Percentiles rank a stretch among this genome's conserved stretches.
Conservation (phyloP, 2,113 vertebrate genomes). For the Podocnemis expansa region DNA sequence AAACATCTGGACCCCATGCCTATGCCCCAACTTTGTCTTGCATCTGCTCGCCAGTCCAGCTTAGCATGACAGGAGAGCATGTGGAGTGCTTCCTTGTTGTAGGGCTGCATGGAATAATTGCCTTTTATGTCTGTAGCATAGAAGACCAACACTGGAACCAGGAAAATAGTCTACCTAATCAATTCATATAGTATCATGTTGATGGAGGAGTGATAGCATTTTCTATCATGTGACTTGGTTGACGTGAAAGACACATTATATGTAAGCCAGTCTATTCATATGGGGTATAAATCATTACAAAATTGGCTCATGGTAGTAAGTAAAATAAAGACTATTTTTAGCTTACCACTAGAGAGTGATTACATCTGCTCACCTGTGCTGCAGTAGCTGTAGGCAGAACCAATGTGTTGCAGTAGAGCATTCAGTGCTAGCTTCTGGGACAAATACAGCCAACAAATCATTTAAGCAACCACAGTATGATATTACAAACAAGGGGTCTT, state of each 20-base stretch:
- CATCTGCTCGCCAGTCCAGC: background rate
- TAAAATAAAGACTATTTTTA: background rate
- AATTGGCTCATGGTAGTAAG: rapidly evolving
- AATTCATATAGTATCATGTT: background rate
- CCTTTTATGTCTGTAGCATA: background rate
- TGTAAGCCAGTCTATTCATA: background rate
- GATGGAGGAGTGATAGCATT: background rate
- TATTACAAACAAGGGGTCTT: no score
- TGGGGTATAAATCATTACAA: background rate
- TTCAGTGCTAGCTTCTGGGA: background rate
- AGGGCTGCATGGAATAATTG: constrained; percentile 4
- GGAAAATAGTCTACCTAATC: rapidly evolving
- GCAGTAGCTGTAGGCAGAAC: background rate
- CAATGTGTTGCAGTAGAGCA: background rate
- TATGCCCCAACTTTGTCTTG: background rate
- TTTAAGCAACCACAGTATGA: background rate
- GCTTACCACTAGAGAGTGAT: background rate
- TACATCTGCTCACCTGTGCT: background rate
- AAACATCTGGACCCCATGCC: constrained; percentile 10
- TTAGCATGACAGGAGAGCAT: background rate
- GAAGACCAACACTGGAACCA: background rate
- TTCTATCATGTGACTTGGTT: background rate
- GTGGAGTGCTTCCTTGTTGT: background rate
- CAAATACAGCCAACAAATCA: background rate
- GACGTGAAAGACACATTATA: background rate